These are phyloP conservation scores for Cottoperca gobio DNA, from an alignment of 2,797 vertebrate genomes.

Conservation along the genomic window DNA sequence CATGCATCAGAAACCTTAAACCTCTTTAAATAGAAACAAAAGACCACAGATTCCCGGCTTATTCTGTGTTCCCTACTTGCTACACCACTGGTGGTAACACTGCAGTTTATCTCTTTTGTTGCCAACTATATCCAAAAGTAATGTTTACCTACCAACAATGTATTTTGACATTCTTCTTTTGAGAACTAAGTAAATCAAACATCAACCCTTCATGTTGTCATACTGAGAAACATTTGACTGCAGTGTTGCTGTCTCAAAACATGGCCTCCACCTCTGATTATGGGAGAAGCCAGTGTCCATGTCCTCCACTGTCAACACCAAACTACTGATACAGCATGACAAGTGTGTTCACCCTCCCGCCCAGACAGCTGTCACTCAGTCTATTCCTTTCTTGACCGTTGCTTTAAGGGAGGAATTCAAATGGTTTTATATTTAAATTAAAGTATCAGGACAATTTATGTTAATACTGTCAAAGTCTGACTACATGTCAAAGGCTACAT, in stretches of 20 bases:
- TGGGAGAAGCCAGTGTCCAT: slow-evolving; percentile 4
- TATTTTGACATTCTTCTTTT: not conserved
- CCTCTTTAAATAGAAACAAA: slow-evolving; percentile 26
- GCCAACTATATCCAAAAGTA: not conserved
- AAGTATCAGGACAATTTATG: slow-evolving; percentile 26
- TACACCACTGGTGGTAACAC: not conserved
- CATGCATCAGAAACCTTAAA: slow-evolving; percentile 26
- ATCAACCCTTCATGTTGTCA: not conserved
- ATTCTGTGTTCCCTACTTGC: not conserved
- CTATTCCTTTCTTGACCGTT: not conserved
- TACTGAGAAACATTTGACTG: slow-evolving; percentile 7
- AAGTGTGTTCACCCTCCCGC: slow-evolving; percentile 33
- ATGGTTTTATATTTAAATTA: slow-evolving; percentile 31
- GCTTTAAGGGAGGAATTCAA: slow-evolving; percentile 38
- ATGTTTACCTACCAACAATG: not conserved
- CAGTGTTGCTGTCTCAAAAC: slow-evolving; percentile 1
- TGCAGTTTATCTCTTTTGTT: not conserved
- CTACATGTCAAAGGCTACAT: slow-evolving; percentile 1
- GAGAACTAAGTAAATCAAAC: slow-evolving; percentile 3
- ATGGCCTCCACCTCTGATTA: slow-evolving; percentile 22
- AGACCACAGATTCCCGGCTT: not conserved
- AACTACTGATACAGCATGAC: slow-evolving; percentile 39
- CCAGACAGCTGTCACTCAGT: slow-evolving; percentile 56
- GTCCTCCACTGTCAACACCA: slow-evolving; percentile 11
- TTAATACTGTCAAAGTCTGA: slow-evolving; percentile 4